Conservation (phyloP, 1,140 invertebrate genomes). For the roundworm (Caenorhabditis elegans) region WBcel235 BX284602.5:8749001-8749500, state of each 20-base stretch:
- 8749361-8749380: background rate
- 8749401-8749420: conserved; percentile 20
- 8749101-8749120: conserved; percentile 26
- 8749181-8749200: background rate
- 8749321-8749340: background rate
- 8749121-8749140: conserved; percentile 15
- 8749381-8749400: conserved; percentile 1
- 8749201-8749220: conserved; percentile 7
- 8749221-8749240: conserved; percentile 23
- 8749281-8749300: conserved; percentile 28
- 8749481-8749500: background rate
- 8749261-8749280: conserved; percentile 24
- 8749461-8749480: background rate
- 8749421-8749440: conserved; percentile 25
- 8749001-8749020: background rate
- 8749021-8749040: background rate
- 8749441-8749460: background rate
- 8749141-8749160: conserved; percentile 30
- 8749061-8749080: background rate
- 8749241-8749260: conserved; percentile 28
- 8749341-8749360: background rate
- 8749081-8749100: background rate
- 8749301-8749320: conserved; percentile 27
- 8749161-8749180: conserved; percentile 21
- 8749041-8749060: background rate